Percentiles rank a stretch among this genome's conserved stretches.
Conservation (phyloP, 1,140 invertebrate genomes). For the Achatina immaculata region DNA sequence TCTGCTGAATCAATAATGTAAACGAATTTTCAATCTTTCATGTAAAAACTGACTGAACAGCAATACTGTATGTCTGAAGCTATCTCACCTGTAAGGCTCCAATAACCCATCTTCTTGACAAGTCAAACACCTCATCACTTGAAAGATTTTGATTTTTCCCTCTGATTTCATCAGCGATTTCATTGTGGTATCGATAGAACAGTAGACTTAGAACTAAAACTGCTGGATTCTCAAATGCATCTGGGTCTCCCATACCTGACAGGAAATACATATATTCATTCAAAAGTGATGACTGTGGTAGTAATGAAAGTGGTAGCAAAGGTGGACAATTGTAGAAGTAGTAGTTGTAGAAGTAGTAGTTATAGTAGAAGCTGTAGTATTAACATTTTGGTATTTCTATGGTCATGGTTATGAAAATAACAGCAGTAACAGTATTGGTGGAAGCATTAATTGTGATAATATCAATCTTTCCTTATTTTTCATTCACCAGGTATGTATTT, state of each 20-base stretch:
- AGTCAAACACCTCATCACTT: constrained; percentile 95
- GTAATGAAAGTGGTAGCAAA: background rate
- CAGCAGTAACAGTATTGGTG: background rate
- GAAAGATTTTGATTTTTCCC: constrained; percentile 79
- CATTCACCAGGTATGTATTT: too few species aligned
- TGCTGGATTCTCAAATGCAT: constrained; percentile 97
- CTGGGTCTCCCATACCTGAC: constrained; percentile 93
- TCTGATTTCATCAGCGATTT: constrained; percentile 83
- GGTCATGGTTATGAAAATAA: background rate
- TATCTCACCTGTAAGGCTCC: constrained; percentile 87
- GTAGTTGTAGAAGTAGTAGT: background rate
- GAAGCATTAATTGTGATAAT: background rate
- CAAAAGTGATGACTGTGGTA: background rate
- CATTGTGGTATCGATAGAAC: constrained; percentile 97
- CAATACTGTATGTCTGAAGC: too few species aligned
- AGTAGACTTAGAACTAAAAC: constrained; percentile 92
- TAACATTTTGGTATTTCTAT: too few species aligned
- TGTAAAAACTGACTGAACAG: too few species aligned
- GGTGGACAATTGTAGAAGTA: background rate
- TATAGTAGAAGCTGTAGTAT: background rate
- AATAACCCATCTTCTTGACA: constrained; percentile 88
- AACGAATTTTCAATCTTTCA: too few species aligned
- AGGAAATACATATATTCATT: constrained; percentile 11
- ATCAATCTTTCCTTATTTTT: too few species aligned
- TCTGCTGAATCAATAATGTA: too few species aligned